Conservation (phyloP, 2,113 vertebrate species). For the Pteruthius melanotis region DNA sequence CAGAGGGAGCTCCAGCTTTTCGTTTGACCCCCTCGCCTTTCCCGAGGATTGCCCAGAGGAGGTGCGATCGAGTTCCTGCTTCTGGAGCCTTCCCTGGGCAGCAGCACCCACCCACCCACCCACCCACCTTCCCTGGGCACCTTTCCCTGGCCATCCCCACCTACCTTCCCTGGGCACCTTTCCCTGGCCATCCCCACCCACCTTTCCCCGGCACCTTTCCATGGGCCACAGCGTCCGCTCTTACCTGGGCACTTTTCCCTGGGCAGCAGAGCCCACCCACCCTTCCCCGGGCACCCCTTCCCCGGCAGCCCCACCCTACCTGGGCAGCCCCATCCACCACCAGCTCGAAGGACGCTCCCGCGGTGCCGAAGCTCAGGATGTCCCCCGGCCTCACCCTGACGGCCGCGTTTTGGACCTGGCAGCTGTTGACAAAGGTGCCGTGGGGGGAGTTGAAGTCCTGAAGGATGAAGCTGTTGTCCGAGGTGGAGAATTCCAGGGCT, state of each 20-base stretch:
- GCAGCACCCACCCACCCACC: too few relatives aligned
- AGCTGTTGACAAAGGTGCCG: constrained; percentile 79
- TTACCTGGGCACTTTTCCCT: too few relatives aligned
- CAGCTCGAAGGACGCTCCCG: constrained; percentile 70
- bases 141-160: too few relatives aligned
- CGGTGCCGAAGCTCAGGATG: constrained; percentile 69
- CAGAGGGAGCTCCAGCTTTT: constrained; percentile 2
- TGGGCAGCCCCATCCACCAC: constrained; percentile 54
- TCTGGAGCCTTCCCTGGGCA: not conserved
- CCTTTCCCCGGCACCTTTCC: too few relatives aligned
- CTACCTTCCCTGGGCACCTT: not conserved
- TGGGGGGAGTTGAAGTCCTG: constrained; percentile 75
- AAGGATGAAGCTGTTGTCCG: constrained; percentile 39
- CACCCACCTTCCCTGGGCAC: too few relatives aligned
- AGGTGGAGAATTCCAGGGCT: not conserved
- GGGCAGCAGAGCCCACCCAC: too few relatives aligned
- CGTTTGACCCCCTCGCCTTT: rapidly evolving
- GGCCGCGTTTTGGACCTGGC: constrained; percentile 78
- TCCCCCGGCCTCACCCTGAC: constrained; percentile 74
- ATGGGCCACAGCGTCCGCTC: too few relatives aligned
- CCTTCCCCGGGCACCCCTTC: not conserved
- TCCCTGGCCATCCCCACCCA: too few relatives aligned
- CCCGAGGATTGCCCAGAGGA: rapidly evolving
- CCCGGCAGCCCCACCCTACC: not conserved
- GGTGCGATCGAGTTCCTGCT: not conserved